Evolutionary conservation across 2,797 vertebrate genomes (phyloP).

Genomic region (Hyperoplus immaculatus): DNA sequence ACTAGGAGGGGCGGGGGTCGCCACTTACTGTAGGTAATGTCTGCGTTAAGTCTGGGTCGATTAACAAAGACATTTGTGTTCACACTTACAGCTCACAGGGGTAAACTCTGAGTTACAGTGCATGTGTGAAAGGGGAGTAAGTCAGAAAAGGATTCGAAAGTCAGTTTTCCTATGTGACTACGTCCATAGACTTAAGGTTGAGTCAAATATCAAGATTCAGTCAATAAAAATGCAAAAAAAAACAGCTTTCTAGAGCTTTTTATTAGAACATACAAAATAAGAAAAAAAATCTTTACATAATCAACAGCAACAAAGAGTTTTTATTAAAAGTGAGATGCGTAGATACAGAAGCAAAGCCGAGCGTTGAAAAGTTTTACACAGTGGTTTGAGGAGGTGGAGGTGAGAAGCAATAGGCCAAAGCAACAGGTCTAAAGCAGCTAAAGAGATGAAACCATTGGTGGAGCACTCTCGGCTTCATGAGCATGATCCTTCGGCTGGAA

Average conservation of each 20-base stretch:
- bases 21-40: no score
- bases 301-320: conserved; percentile 61
- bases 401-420: conserved; percentile 35
- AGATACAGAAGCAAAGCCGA: conserved; percentile 63
- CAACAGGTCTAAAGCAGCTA: conserved; percentile 46
- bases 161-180: background rate
- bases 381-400: conserved; percentile 45
- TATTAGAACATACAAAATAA: conserved; percentile 81
- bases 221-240: conserved; percentile 29
- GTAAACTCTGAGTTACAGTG: no score
- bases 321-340: conserved; percentile 46
- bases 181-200: background rate
- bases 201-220: background rate
- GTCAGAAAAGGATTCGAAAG: background rate
- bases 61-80: no score
- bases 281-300: conserved; percentile 69
- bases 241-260: conserved; percentile 72
- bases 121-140: no score
- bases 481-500: conserved; percentile 40
- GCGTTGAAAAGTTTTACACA: conserved; percentile 58
- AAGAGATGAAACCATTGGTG: conserved; percentile 34
- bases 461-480: conserved; percentile 36
- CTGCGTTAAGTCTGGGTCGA: no score
- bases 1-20: no score
- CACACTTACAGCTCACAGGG: no score